Evolutionary conservation across 2,113 vertebrate genomes (phyloP), one percentile per base, ranked within the genome.

Genomic region (Dendropsophus ebraccatus): DNA sequence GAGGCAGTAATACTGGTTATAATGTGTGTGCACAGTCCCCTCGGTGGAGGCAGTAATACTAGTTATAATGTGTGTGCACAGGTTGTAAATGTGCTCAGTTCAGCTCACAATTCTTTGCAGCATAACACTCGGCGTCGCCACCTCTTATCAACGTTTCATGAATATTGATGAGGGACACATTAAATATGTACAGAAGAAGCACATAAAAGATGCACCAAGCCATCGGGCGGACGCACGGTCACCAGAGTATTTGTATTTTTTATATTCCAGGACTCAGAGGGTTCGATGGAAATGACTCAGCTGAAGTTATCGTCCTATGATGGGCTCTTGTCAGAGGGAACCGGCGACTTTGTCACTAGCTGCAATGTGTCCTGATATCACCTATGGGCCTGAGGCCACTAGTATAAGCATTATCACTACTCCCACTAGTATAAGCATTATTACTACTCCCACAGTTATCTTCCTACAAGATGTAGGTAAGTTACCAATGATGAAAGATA

Each of bases 131-230:
- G 14, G 60, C 25, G 12, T 21, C 52, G 83, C 28, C 83, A 50
- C 58, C 83, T 79, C 16, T 41, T 4, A 73, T 72, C 67, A 81
- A 50, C 65, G 47, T 81, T 74, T 81, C 21, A 81, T 86, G n/a
- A 86, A 86, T 86, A 86, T 86, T 86, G 52, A 86, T 86, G 84
- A 80, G 69, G 84, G 52, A 72, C 23, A 60, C 85, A 86, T 86
- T 81, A 86, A 86, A 86, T 74, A 86, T 86, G 85, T 86, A 86
- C 37, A 81, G 60, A 74, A 62, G 85, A 77, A 28, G 28, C 85
- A 54, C 78, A 86, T 86, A 81, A 86, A 81, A 86, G 77, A 81
- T 86, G 78, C 85, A 60, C 16, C 23, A 32, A 2, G 30, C 85
- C 85, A 81, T 73, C 65, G 58, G 32, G 58, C 65, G 54, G n/a